Evolutionary conservation across 2,113 vertebrate genomes (phyloP).

Genomic region (Archocentrus centrarchus): DNA sequence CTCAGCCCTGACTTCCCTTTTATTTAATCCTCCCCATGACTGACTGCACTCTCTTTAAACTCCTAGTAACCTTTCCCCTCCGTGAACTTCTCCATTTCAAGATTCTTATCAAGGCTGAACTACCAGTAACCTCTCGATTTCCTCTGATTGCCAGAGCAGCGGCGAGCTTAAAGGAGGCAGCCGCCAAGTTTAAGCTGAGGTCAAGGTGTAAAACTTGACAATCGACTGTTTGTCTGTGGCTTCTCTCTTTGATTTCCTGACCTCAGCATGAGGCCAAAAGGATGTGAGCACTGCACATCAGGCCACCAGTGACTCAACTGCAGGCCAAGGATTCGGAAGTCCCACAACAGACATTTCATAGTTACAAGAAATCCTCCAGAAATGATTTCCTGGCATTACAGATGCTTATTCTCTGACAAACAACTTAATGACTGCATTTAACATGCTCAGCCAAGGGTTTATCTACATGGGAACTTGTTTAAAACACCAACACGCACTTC

Average conservation of each 20-base stretch:
- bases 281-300: conserved; percentile 59
- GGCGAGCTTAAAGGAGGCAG: conserved; percentile 67
- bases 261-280: conserved; percentile 51
- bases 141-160: conserved; percentile 69
- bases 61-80: conserved; percentile 81
- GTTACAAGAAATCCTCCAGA: conserved; percentile 40
- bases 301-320: conserved; percentile 46
- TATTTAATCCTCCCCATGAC: conserved; percentile 80
- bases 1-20: conserved; percentile 73
- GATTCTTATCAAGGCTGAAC: conserved; percentile 84
- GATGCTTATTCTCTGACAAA: conserved; percentile 53
- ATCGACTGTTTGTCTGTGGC: conserved; percentile 76
- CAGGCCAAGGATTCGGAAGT: conserved; percentile 51
- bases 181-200: conserved; percentile 75
- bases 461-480: conserved; percentile 37
- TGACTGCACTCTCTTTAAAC: conserved; percentile 80
- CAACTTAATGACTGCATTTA: conserved; percentile 51
- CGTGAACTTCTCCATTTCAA: conserved; percentile 80
- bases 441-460: background rate
- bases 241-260: conserved; percentile 75
- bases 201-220: conserved; percentile 80
- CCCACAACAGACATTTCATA: conserved; percentile 51
- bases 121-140: conserved; percentile 78
- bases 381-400: conserved; percentile 54
- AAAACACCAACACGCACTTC: background rate